These are phyloP conservation scores for Latrodectus hesperus DNA, from an alignment of 2,888 invertebrate species.

Conservation along the genomic window DNA sequence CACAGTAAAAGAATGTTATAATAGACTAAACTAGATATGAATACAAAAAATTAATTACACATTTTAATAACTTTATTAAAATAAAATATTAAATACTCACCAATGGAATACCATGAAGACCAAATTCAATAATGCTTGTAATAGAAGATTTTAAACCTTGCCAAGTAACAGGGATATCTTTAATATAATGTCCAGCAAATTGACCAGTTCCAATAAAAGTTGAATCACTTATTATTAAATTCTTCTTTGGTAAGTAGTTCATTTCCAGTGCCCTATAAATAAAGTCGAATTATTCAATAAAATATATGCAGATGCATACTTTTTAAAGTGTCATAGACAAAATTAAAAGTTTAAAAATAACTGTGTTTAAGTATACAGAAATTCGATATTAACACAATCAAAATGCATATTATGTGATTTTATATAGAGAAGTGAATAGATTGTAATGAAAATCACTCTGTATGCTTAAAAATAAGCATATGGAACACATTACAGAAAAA, in stretches of 20 bases:
- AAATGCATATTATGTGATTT: no score
- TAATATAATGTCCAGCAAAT: constrained; percentile 75
- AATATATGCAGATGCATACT: no score
- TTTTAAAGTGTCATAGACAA: no score
- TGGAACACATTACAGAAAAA: no score
- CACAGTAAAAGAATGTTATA: neutral
- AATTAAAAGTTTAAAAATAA: no score
- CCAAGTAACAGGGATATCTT: constrained; percentile 79
- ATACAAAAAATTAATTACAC: no score
- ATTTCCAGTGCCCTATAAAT: constrained; percentile 59
- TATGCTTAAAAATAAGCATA: no score
- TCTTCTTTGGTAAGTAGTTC: constrained; percentile 71
- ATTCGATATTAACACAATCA: no score
- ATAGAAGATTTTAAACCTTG: constrained; percentile 78
- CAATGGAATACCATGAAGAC: constrained; percentile 53
- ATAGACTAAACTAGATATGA: neutral
- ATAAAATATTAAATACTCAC: constrained; percentile 23
- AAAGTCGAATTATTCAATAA: neutral
- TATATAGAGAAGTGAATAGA: no score
- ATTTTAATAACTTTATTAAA: no score
- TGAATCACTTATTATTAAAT: constrained; percentile 74
- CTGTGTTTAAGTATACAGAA: no score
- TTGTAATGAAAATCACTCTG: no score
- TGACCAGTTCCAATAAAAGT: constrained; percentile 74
- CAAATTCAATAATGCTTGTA: constrained; percentile 30